phyloP scores from a whole-genome alignment of 1,140 invertebrate genomes.

The Penaeus japonicus region DNA sequence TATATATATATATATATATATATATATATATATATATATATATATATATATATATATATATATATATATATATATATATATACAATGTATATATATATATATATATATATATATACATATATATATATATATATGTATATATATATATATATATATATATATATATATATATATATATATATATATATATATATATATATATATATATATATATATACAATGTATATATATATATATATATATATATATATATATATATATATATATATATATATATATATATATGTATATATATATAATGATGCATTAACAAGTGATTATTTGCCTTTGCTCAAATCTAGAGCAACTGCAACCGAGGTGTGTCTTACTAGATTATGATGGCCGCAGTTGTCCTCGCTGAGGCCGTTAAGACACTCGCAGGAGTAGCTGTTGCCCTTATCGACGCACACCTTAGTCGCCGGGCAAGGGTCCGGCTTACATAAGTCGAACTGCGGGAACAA shows the following conservation, averaged over 20 bases:
- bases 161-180: too few species aligned
- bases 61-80: too few species aligned
- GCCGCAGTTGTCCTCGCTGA: conserved; percentile 85
- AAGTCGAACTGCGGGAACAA: conserved; percentile 72
- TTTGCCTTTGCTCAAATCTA: too few species aligned
- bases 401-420: conserved; percentile 87
- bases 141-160: too few species aligned
- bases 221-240: conserved; percentile 6
- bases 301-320: not conserved
- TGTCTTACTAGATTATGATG: conserved; percentile 55
- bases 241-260: conserved; percentile 6
- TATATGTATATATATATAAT: not conserved
- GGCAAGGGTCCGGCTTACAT: conserved; percentile 90
- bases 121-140: too few species aligned
- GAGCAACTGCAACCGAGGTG: not conserved
- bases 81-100: too few species aligned
- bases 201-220: too few species aligned
- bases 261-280: not conserved
- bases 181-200: too few species aligned
- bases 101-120: too few species aligned
- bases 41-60: too few species aligned
- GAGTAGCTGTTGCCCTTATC: conserved; percentile 91
- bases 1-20: too few species aligned
- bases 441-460: conserved; percentile 86
- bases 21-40: too few species aligned